A percentile compares a stretch with the other conserved stretches of the same genome.
These are phyloP conservation scores for Linepithema humile DNA, from an alignment of 1,140 invertebrate species.

Conservation along the genomic window DNA sequence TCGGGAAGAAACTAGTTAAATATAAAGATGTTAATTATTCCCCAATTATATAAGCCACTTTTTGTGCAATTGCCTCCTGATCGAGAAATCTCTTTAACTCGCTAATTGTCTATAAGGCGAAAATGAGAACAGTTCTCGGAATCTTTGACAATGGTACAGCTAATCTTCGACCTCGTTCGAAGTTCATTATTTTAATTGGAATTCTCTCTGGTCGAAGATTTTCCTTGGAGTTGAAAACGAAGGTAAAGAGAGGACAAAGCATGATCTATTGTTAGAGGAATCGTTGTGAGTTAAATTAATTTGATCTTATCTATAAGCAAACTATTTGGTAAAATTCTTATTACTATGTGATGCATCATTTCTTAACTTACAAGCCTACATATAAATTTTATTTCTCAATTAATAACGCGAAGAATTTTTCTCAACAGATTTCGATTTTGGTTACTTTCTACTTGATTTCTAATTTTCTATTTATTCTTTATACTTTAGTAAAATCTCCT, in stretches of 20 bases:
- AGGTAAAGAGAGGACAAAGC: not conserved
- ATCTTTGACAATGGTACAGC: constrained; percentile 27
- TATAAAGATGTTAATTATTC: constrained; percentile 12
- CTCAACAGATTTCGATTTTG: not conserved
- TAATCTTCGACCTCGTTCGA: constrained; percentile 21
- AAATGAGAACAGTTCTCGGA: constrained; percentile 1
- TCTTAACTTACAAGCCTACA: not conserved
- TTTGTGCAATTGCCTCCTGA: not conserved
- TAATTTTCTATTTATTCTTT: not conserved
- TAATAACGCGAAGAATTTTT: not conserved
- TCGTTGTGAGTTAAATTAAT: not conserved
- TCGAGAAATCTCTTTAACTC: not conserved
- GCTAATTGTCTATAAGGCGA: constrained; percentile 8
- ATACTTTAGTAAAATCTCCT: not conserved
- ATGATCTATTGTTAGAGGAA: not conserved
- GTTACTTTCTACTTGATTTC: not conserved
- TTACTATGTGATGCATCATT: not conserved
- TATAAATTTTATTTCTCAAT: not conserved
- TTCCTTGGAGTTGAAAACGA: not conserved
- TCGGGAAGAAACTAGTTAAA: not conserved
- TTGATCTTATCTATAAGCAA: not conserved
- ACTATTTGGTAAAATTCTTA: not conserved
- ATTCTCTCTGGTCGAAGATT: constrained; percentile 32
- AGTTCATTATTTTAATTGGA: constrained; percentile 47
- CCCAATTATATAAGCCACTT: constrained; percentile 10